Conservation (phyloP, 1,140 invertebrate species). For the Temnothorax longispinosus region DNA sequence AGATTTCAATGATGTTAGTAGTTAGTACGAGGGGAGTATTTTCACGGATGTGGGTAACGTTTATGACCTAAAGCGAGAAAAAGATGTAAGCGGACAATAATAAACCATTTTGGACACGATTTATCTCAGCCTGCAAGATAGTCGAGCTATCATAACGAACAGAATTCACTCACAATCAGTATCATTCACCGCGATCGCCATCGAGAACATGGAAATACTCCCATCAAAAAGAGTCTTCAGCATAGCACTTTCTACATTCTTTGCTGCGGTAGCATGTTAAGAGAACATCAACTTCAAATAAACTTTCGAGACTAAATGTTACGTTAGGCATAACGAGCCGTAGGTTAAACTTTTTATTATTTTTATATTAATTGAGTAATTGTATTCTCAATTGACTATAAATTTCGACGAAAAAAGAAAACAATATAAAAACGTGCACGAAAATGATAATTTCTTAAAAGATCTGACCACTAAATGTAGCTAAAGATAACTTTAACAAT, state of each 20-base stretch:
- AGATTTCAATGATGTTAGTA: slow-evolving; percentile 32
- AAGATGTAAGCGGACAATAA: slow-evolving; percentile 70
- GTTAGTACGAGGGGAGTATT: slow-evolving; percentile 57
- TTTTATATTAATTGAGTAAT: slow-evolving; percentile 20
- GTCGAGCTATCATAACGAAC: slow-evolving; percentile 20
- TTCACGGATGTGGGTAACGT: slow-evolving; percentile 43
- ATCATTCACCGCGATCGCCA: slow-evolving; percentile 40
- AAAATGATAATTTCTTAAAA: slow-evolving; percentile 6
- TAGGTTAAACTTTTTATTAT: neutral
- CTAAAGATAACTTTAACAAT: slow-evolving; percentile 4
- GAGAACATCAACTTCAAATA: neutral
- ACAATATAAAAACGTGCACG: neutral
- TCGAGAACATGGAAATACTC: slow-evolving; percentile 54
- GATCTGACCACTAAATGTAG: slow-evolving; percentile 10
- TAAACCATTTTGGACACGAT: slow-evolving; percentile 56
- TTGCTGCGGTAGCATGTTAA: slow-evolving; percentile 33
- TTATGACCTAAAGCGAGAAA: slow-evolving; percentile 44
- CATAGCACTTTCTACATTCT: slow-evolving; percentile 20
- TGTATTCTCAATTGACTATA: neutral
- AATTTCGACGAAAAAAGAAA: neutral
- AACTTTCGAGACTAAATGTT: slow-evolving; percentile 12
- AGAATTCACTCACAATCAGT: slow-evolving; percentile 34
- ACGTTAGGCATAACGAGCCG: neutral
- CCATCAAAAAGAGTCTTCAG: slow-evolving; percentile 32
- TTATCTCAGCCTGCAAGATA: slow-evolving; percentile 15